Evolutionary conservation across 2,797 vertebrate species (phyloP), one percentile per base, ranked within the genome.

Genomic region (Lates japonicus): DNA sequence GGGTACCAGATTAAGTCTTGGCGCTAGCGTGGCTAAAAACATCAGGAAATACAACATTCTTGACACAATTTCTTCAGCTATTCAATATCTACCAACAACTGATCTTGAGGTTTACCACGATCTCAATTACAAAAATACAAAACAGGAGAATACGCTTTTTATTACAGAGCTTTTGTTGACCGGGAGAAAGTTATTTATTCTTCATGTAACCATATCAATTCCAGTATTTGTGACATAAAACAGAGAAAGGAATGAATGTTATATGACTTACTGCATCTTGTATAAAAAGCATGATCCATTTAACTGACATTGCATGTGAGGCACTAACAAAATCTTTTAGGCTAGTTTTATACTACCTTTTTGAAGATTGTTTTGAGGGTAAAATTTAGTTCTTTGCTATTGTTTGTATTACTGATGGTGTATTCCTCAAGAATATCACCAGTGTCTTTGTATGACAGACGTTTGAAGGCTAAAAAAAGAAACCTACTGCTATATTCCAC

Each of bases 221-320:
- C 73, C 41, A 84, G 31, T 76, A 76, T 82, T 82, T 84, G 81
- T 86, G 81, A 74, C 41, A 59, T 84, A 72, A 81, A 77, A 57
- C 64, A 62, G 61, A 80, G 41, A 80, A 88, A 57, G 70, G 39
- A 88, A 76, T 72, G 74, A 83, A 81, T 82, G 80, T 85, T 87
- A 78, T 61, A 70, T 59, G 55, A 87, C 52, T 80, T 75, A 69
- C 12, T 85, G 84, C 87, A 92, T 91, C 91, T 93, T 90, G 87
- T 90, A 86, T 66, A 75, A 88, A 83, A 63, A 90, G 89, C 92
- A 94, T 92, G 92, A 80, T 80, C 81, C 83, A 88, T 87, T 87
- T 82, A 84, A 90, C 84, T 82, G 35, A 76, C 83, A 87, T 65
- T 84, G 94, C 93, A 94, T 94, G 94, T 75, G 63, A 92, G 82